phyloP scores from a whole-genome alignment of 1,140 invertebrate species.

The Diprion similis region DNA sequence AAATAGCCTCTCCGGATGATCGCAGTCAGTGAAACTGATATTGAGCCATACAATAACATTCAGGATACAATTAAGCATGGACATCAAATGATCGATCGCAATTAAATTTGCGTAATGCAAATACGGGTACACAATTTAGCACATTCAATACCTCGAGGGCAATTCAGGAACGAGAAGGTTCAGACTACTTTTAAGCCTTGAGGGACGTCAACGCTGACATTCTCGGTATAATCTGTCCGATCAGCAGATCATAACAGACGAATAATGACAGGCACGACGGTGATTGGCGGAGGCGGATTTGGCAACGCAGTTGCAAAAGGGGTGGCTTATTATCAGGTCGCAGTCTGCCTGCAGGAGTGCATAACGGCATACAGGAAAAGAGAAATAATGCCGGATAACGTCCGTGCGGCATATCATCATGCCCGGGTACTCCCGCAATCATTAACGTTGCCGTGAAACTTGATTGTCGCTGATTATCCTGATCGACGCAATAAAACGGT shows the following conservation, averaged over 20 bases:
- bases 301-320: background rate
- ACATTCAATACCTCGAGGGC: background rate
- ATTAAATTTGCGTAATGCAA: too few relatives aligned
- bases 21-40: too few relatives aligned
- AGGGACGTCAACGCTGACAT: background rate
- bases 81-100: too few relatives aligned
- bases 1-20: too few relatives aligned
- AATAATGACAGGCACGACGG: background rate
- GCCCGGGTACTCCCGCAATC: slow-evolving; percentile 53
- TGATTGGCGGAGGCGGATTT: background rate
- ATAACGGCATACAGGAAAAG: background rate
- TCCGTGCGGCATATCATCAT: slow-evolving; percentile 32
- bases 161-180: background rate
- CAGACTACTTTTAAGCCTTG: background rate
- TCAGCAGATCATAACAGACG: background rate
- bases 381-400: background rate
- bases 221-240: background rate
- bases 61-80: too few relatives aligned
- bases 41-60: too few relatives aligned
- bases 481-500: slow-evolving; percentile 53
- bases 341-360: too few relatives aligned
- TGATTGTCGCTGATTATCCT: slow-evolving; percentile 58
- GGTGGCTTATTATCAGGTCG: background rate
- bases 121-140: background rate
- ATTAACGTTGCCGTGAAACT: slow-evolving; percentile 53